phyloP scores from a whole-genome alignment of 2,113 vertebrate genomes.

The Sylvilagus bachmani region DNA sequence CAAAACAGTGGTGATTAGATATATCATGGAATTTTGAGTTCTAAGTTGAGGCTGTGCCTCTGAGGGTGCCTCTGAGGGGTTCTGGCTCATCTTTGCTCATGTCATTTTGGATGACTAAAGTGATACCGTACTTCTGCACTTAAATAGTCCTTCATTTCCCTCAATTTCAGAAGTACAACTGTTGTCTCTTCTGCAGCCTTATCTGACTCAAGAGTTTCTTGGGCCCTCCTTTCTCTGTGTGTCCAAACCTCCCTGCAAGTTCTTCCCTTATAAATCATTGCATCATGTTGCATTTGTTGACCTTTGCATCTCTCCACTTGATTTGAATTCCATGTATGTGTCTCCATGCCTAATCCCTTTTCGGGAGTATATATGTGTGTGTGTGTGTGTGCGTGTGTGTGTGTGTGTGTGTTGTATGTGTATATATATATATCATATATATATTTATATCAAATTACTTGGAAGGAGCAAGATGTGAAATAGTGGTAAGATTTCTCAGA shows the following conservation, averaged over 20 bases:
- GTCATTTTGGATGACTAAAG: neutral
- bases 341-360: neutral
- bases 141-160: neutral
- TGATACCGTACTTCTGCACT: neutral
- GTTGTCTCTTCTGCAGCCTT: neutral
- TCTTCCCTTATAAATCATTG: neutral
- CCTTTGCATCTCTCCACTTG: neutral
- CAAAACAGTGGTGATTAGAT: neutral
- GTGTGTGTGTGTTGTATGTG: neutral
- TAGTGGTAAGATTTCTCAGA: neutral
- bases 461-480: neutral
- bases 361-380: neutral
- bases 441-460: slow-evolving; percentile 31
- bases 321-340: neutral
- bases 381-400: neutral
- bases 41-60: neutral
- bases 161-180: neutral
- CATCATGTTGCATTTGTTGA: neutral
- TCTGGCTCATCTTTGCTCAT: neutral
- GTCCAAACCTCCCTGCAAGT: neutral
- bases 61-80: neutral
- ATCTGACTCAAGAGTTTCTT: neutral
- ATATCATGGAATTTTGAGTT: neutral
- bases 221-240: neutral
- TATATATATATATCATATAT: neutral